Conservation (phyloP, 2,888 invertebrate genomes). For the Protula sp. region DNA sequence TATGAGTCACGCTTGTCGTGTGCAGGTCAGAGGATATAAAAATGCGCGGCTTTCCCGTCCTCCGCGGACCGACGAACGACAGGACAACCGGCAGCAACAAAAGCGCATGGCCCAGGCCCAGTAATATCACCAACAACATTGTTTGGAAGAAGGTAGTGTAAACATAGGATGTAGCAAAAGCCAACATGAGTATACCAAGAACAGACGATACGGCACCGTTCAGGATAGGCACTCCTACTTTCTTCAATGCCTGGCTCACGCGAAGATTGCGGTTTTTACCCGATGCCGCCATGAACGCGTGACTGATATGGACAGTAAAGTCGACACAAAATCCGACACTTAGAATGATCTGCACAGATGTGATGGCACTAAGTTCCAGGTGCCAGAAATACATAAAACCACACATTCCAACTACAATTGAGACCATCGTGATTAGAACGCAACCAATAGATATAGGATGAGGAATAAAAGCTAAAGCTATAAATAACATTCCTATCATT, state of each 20-base stretch:
- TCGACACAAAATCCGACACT: conserved; percentile 40
- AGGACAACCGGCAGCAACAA: conserved; percentile 70
- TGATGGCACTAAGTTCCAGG: conserved; percentile 34
- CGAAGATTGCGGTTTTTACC: conserved; percentile 24
- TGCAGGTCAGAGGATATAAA: conserved; percentile 9
- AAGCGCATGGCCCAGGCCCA: conserved; percentile 88
- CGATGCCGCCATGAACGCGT: conserved; percentile 22
- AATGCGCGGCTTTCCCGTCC: conserved; percentile 19
- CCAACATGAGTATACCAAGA: conserved; percentile 77
- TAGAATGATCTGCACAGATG: conserved; percentile 40
- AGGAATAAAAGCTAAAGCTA: conserved; percentile 37
- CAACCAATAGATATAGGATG: conserved; percentile 32
- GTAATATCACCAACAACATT: conserved; percentile 89
- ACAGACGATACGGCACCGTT: conserved; percentile 55
- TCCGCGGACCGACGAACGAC: conserved; percentile 29
- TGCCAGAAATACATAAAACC: conserved; percentile 35
- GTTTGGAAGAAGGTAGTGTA: conserved; percentile 95
- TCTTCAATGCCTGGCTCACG: conserved; percentile 18
- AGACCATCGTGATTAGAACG: conserved; percentile 30
- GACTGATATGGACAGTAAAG: conserved; percentile 26
- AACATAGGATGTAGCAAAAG: conserved; percentile 87
- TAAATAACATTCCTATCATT: conserved; percentile 31
- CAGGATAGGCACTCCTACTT: conserved; percentile 25
- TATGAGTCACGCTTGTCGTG: not conserved
- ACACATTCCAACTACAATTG: conserved; percentile 36